Evolutionary conservation across 1,140 invertebrate species (phyloP), one percentile per base, ranked within the genome.

Genomic region (Liolophura sinensis): DNA sequence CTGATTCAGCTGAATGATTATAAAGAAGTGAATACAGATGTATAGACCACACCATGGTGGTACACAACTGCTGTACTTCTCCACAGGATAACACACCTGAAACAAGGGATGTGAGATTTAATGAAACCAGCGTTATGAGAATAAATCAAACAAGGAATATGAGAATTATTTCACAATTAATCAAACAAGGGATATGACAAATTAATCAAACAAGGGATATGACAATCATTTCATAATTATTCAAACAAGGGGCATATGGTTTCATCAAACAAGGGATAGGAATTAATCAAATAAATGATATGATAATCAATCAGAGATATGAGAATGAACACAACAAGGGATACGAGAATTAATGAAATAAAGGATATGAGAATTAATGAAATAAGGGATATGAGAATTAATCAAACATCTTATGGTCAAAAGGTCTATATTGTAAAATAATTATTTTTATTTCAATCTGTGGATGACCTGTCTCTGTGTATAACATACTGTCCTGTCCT

Each of bases 11-110:
- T 68, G 86, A 11, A 92, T 74, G 0, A 91, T 85, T 1, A 91
- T 75, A 40, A 86, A 93, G 51, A 47, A 93, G 77, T 94, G 92
- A 0, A 89, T 49, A 11, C 89, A 76, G 14, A 92, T 81, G 72
- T 93, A 93, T 0, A 88, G 47, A 68, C 89, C 91, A 71, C 88
- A 89, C 90, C 90, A 91, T 0, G 79, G 54, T 0, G 91, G 88
- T n/a, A 93, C 77, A 62, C 84, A 73, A 0, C 89, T 88, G 79
- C 93, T 87, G 76, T 90, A 93, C 75, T 91, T 92, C n/a, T 87
- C 77, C 60, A 69, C 63, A 20, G 75, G 74, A 57, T 61, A 63
- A 52, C 75, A 55, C 6, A 82, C 68, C 82, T 83, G 52, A 47
- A 62, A 54, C 48, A 66, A 57, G 15, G 14, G 51, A 7, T 48